Base-by-base conservation (phyloP, 92 coral and sea anemone genomes). In the Chrysogorgia sp. region DNA sequence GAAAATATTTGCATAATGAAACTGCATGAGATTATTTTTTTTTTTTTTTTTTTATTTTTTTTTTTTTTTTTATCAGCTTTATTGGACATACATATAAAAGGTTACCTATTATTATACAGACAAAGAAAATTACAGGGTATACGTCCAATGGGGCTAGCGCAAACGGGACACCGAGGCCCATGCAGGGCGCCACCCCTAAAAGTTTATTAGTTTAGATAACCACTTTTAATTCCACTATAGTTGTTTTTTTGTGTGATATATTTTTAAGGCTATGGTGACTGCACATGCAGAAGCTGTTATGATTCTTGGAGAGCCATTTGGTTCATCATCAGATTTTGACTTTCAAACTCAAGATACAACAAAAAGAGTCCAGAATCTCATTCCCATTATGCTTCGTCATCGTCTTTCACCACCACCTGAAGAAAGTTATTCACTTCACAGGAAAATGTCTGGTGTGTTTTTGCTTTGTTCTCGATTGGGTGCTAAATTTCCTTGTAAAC, bases 351-450 rank as follows among this genome's bases (percentile, higher is more conserved):
- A 94, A 83, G 96, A 92, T 75, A 92, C 96, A 10, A 89, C 98
- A 22, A 81, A 94, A 17, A 84, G 98, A 33, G 91, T 94, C 14
- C 87, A 92, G 74, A 78, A 87, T 58, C 92, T 94, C 47, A 60
- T 94, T 80, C 98, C 98, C 75, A 67, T 94, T 82, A 94, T 94
- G 98, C 89, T 94, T 49, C 97, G 97, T 34, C 98, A 94, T 80
- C 98, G 98, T 40, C 88, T 94, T 41, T 75, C 98, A 19, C 97
- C 98, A 53, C 98, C 98, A 43, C 98, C 98, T n/a, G 97, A 94
- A 81, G 98, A 94, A 58, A 90, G 92, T 41, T 94, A 94, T 84
- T 94, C 98, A 12, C 81, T 94, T 67, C 98, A 94, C 72, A 88
- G 98, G 17, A 94, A 94, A 76, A 91, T 94, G 96, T 94, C 98